Evolutionary conservation across 2,113 vertebrate species (phyloP).

Genomic region (Rhagologus leucostigma): DNA sequence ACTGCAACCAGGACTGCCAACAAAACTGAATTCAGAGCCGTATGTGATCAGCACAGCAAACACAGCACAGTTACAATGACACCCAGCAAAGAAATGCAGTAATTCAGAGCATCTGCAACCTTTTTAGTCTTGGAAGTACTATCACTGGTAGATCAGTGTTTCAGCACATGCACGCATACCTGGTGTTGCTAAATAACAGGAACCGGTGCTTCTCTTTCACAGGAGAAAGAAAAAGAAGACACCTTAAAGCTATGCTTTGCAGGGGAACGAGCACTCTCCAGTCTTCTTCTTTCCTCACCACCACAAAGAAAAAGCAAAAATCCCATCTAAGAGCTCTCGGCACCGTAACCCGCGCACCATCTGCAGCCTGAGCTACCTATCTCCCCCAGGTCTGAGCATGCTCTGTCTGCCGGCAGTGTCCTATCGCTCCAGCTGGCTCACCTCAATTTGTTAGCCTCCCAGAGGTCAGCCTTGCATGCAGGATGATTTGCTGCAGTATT

Average conservation of each 20-base stretch:
- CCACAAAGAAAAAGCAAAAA: neutral
- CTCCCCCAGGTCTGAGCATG: constrained; percentile 57
- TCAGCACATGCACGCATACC: constrained; percentile 39
- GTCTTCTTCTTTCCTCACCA: neutral
- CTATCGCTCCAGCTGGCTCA: constrained; percentile 61
- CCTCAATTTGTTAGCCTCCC: constrained; percentile 69
- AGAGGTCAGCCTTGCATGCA: constrained; percentile 59
- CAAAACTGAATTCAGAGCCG: neutral
- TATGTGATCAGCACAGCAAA: constrained; percentile 45
- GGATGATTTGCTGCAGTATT: constrained; percentile 64
- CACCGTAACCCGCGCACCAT: neutral
- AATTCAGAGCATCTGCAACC: constrained; percentile 10
- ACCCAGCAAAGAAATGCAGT: constrained; percentile 1
- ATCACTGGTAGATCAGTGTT: neutral
- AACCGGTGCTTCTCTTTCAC: constrained; percentile 4
- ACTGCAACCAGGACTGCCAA: neutral
- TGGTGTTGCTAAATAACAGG: constrained; percentile 39
- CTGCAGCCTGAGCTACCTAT: constrained; percentile 42
- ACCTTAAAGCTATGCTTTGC: neutral
- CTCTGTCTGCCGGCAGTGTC: constrained; percentile 46
- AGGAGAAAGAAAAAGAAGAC: neutral
- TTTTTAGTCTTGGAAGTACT: neutral
- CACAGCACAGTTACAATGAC: neutral
- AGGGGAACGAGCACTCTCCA: neutral
- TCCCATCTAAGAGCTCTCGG: neutral